Conservation (phyloP, 2,113 vertebrate genomes). For the Taurulus bubalis region DNA sequence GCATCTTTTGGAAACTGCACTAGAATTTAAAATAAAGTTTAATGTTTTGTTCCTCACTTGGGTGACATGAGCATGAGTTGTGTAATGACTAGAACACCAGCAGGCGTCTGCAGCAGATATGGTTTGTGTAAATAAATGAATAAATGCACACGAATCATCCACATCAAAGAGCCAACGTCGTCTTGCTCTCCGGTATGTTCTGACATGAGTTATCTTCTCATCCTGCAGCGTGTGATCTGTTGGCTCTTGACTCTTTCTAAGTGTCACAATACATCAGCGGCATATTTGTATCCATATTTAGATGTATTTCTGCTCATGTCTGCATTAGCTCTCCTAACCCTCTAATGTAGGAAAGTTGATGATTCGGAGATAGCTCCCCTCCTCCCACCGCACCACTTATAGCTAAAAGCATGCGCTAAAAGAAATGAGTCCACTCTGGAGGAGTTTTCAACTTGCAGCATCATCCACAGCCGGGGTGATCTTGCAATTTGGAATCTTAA, state of each 20-base stretch:
- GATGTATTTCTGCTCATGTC: constrained; percentile 55
- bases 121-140: neutral
- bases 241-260: constrained; percentile 5
- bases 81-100: too few relatives aligned
- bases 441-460: constrained; percentile 25
- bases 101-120: too few relatives aligned
- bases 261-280: constrained; percentile 39
- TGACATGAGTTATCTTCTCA: constrained; percentile 13
- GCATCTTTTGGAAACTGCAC: neutral
- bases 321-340: constrained; percentile 51
- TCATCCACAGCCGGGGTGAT: neutral
- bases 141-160: neutral
- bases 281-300: constrained; percentile 44
- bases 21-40: neutral
- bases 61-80: too few relatives aligned
- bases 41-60: neutral
- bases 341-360: constrained; percentile 63
- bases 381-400: constrained; percentile 47
- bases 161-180: neutral
- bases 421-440: constrained; percentile 23
- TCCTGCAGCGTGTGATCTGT: neutral
- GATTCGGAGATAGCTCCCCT: constrained; percentile 46
- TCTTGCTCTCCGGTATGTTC: neutral
- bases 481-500: neutral
- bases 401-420: constrained; percentile 55